Percentiles rank a stretch among this genome's conserved stretches.
phyloP scores from a whole-genome alignment of 2,113 vertebrate species.

The Panthera leo region DNA sequence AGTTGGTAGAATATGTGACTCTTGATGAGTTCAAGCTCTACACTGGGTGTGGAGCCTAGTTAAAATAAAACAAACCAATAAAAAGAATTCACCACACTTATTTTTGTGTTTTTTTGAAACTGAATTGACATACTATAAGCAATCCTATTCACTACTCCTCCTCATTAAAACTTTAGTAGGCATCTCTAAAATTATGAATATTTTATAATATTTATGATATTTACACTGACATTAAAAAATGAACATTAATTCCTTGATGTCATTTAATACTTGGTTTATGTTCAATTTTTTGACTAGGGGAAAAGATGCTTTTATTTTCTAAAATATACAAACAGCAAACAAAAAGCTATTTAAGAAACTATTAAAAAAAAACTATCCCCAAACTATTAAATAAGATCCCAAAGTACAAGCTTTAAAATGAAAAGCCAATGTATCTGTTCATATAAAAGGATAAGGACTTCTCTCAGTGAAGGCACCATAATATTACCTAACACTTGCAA shows the following conservation, averaged over 20 bases:
- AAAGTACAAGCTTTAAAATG: neutral
- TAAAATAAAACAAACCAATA: too few species aligned
- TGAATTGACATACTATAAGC: neutral
- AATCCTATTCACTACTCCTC: neutral
- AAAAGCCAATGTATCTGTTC: neutral
- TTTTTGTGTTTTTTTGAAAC: neutral
- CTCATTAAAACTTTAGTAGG: neutral
- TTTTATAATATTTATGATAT: neutral
- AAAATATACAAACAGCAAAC: neutral
- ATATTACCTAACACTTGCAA: neutral
- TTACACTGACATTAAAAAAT: neutral
- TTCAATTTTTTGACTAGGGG: neutral
- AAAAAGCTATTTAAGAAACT: neutral
- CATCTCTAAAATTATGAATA: neutral
- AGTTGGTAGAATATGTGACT: too few species aligned
- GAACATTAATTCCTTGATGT: neutral
- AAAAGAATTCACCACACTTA: neutral
- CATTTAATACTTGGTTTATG: neutral
- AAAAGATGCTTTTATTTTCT: neutral
- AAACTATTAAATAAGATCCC: slow-evolving; percentile 7
- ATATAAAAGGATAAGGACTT: neutral
- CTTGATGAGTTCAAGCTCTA: too few species aligned
- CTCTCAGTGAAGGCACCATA: neutral
- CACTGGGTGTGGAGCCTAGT: too few species aligned
- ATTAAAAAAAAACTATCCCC: too few species aligned